phyloP scores from a whole-genome alignment of 2,888 invertebrate species.

The Aelia acuminata region DNA sequence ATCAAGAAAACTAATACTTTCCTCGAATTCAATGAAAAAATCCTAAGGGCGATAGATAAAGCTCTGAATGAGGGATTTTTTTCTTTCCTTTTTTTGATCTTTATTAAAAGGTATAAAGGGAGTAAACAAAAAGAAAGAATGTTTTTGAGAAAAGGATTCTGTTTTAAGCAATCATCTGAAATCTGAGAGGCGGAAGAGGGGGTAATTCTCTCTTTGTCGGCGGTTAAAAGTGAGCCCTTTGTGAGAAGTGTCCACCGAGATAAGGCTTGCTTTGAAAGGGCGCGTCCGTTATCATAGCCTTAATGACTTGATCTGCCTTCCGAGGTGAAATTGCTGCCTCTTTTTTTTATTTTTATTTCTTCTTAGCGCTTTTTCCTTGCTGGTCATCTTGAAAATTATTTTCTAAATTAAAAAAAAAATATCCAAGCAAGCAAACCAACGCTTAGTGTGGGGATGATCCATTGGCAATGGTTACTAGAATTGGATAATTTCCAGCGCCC shows the following conservation, averaged over 20 bases:
- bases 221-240: conserved; percentile 45
- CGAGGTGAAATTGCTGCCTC: conserved; percentile 31
- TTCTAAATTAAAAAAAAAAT: not conserved
- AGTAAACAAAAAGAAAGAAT: conserved; percentile 35
- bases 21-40: not conserved
- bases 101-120: conserved; percentile 39
- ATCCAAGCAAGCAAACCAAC: not conserved
- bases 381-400: conserved; percentile 15
- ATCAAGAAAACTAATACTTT: not conserved
- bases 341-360: no score
- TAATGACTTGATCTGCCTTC: conserved; percentile 42
- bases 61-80: conserved; percentile 3
- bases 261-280: conserved; percentile 28
- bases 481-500: no score
- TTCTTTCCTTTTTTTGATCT: conserved; percentile 10
- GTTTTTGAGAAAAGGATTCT: conserved; percentile 42
- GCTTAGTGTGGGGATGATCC: no score
- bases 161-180: conserved; percentile 48
- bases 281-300: conserved; percentile 39
- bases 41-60: conserved; percentile 2
- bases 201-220: conserved; percentile 43
- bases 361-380: not conserved
- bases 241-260: conserved; percentile 33
- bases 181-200: not conserved
- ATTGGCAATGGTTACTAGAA: no score